Conservation (phyloP, 92 coral and sea anemone species). For the Porites lobata region DNA sequence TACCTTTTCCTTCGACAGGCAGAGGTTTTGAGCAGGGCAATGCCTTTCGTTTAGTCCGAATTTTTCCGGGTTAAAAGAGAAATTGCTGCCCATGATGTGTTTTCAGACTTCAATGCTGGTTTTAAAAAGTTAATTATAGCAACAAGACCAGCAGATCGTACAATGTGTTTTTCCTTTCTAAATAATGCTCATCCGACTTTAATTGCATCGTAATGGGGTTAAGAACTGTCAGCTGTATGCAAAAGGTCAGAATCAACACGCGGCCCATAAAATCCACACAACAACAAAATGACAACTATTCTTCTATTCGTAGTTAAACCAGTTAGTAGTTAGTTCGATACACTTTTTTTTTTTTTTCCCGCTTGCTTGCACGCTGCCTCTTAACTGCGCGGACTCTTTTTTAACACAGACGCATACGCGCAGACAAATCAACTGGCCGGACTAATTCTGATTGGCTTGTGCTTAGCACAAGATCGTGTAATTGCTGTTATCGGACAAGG, state of each 20-base stretch:
- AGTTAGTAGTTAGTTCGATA: too few relatives aligned
- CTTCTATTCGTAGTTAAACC: too few relatives aligned
- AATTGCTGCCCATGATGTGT: background rate
- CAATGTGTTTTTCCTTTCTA: background rate
- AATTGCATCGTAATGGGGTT: background rate
- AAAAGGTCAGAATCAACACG: background rate
- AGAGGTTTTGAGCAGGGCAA: background rate
- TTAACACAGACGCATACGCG: too few relatives aligned
- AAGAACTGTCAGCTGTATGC: background rate
- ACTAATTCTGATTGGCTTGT: too few relatives aligned
- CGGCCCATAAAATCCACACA: background rate
- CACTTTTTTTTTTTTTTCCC: too few relatives aligned
- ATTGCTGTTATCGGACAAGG: too few relatives aligned
- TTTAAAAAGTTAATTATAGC: background rate
- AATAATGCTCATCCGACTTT: background rate
- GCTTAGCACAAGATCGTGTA: too few relatives aligned
- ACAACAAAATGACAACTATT: background rate
- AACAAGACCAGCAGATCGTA: background rate
- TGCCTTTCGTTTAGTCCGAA: background rate
- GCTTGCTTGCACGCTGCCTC: too few relatives aligned
- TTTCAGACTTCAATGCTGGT: background rate
- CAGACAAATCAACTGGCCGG: too few relatives aligned
- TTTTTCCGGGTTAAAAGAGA: background rate
- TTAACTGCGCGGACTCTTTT: too few relatives aligned
- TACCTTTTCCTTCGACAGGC: background rate